Evolutionary conservation across 92 coral and sea anemone species (phyloP).

Genomic region (Diadumene lineata): DNA sequence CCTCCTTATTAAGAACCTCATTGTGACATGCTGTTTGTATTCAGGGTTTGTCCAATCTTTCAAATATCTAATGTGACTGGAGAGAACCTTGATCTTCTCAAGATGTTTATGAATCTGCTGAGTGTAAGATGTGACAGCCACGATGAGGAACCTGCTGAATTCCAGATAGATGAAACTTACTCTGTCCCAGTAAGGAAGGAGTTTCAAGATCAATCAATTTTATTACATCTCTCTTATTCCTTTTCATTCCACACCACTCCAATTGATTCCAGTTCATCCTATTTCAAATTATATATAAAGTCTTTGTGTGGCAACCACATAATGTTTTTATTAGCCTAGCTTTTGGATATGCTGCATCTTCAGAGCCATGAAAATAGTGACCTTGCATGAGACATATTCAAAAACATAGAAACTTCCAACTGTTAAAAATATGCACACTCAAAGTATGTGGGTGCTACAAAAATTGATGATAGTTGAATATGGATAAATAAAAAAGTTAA

Average conservation of each 20-base stretch:
- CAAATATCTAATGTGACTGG: conserved; percentile 98
- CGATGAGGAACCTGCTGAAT: conserved; percentile 88
- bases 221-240: not conserved
- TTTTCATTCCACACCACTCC: not conserved
- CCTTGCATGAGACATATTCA: too few relatives aligned
- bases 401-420: too few relatives aligned
- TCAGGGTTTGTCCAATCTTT: conserved; percentile 96
- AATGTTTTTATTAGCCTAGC: too few relatives aligned
- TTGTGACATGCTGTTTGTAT: not conserved
- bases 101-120: conserved; percentile 89
- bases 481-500: too few relatives aligned
- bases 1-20: too few relatives aligned
- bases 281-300: too few relatives aligned
- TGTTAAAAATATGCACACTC: too few relatives aligned
- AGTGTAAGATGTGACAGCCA: conserved; percentile 82
- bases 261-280: not conserved
- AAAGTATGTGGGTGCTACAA: too few relatives aligned
- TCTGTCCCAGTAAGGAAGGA: conserved; percentile 86
- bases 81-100: conserved; percentile 85
- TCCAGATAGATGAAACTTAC: conserved; percentile 95
- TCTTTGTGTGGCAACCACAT: too few relatives aligned
- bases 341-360: too few relatives aligned
- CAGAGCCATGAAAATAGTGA: too few relatives aligned
- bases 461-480: too few relatives aligned
- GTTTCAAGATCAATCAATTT: not conserved